Conservation (phyloP, 2,113 vertebrate genomes). For the Plectropomus leopardus region DNA sequence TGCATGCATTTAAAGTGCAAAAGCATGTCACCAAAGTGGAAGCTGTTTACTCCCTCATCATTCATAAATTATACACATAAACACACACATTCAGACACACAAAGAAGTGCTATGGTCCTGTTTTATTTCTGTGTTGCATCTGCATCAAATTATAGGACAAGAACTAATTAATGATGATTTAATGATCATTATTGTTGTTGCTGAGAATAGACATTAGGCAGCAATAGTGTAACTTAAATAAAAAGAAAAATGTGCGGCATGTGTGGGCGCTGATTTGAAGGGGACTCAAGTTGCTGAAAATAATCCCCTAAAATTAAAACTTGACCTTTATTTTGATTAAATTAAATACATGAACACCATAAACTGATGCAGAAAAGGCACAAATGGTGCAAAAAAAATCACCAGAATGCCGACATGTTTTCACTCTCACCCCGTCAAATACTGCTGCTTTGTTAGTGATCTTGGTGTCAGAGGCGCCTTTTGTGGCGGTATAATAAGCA, state of each 20-base stretch:
- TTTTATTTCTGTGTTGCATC: background rate
- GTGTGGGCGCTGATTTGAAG: no score
- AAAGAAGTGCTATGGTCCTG: background rate
- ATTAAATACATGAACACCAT: no score
- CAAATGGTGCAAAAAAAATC: no score
- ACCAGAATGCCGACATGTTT: no score
- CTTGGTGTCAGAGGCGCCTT: no score
- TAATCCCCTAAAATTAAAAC: no score
- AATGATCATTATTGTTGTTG: background rate
- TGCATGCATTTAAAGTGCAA: slow-evolving; percentile 88
- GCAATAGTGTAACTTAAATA: background rate
- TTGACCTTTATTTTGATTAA: no score
- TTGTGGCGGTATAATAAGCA: no score
- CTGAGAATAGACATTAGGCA: background rate
- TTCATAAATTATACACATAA: slow-evolving; percentile 87
- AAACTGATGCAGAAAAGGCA: no score
- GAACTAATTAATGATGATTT: background rate
- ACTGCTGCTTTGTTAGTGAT: no score
- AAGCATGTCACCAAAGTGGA: slow-evolving; percentile 93
- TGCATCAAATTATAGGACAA: background rate
- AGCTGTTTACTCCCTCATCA: slow-evolving; percentile 91
- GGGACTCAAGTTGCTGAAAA: no score
- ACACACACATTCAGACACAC: slow-evolving; percentile 38
- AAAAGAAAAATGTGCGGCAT: background rate
- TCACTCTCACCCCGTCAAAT: no score